Evolutionary conservation across 2,113 vertebrate species (phyloP), one percentile per base, ranked within the genome.

Genomic region (Misgurnus mizolepis): DNA sequence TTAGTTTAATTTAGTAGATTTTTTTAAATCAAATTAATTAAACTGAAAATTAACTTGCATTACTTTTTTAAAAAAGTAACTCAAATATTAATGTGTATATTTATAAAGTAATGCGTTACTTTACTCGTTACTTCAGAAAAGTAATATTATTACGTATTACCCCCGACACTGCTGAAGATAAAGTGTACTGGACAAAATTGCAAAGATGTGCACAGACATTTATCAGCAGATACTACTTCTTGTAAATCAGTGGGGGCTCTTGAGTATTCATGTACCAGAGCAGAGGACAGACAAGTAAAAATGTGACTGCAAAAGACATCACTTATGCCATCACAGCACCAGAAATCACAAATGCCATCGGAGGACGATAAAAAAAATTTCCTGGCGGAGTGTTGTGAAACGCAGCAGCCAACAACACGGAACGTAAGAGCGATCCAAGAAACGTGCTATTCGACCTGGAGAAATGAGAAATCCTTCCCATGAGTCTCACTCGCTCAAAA

Each of bases 291-390:
- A 47, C 40, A 49, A n/a, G 58, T 55, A 73, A 78, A 70, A n/a
- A 17, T 58, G 69, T 72, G 49, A 81, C 67, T 56, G 47, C 47
- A 68, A 40, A 69, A 80, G 60, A 88, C 83, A 84, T 89, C 82
- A 87, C 64, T 5, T 76, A 72, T 80, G 75, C 84, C 80, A 78
- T 87, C 83, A 81, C 78, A 76, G 83, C 80, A 82, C 27, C 27
- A 34, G 27, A 34, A 34, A 34, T 34, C 27, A 2, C 27, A 34
- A 34, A 34, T 34, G 27, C 27, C 80, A 91, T 78, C 84, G 83
- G 80, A 89, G 56, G 71, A 45, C 5, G 76, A 87, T 88, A 86
- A 76, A 76, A 81, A 81, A 67, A 14, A 82, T 56, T 74, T 82
- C 79, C 82, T 79, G 69, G 84, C 85, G 73, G 55, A 68, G 27